Conservation (phyloP, 1,140 invertebrate genomes). For the Drosophila kepulauana region DNA sequence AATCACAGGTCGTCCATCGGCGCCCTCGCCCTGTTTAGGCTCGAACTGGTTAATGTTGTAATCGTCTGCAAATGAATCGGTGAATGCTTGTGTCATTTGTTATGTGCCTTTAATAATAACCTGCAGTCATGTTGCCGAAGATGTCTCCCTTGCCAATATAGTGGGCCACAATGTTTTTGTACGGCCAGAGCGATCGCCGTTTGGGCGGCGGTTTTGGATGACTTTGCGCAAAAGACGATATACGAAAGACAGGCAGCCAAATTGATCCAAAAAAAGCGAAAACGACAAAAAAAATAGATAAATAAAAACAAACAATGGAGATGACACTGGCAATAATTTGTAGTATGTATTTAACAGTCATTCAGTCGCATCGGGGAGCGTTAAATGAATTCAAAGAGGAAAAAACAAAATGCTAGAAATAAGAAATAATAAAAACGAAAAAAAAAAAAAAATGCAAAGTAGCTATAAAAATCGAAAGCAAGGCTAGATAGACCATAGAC, state of each 20-base stretch:
- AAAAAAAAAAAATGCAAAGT: constrained; percentile 63
- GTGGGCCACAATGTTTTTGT: constrained; percentile 82
- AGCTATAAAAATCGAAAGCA: constrained; percentile 60
- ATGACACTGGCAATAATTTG: constrained; percentile 70
- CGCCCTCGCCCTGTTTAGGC: constrained; percentile 91
- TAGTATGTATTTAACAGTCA: constrained; percentile 66
- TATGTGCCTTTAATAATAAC: constrained; percentile 69
- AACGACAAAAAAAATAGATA: constrained; percentile 23
- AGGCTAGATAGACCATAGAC: constrained; percentile 24
- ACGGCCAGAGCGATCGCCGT: constrained; percentile 76
- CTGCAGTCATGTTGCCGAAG: constrained; percentile 84
- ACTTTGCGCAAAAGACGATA: constrained; percentile 66
- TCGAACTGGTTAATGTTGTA: constrained; percentile 93
- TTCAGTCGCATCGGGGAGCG: constrained; percentile 50
- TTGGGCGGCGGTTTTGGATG: constrained; percentile 81
- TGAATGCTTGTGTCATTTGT: constrained; percentile 64
- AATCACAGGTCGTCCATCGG: constrained; percentile 92
- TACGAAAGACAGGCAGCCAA: constrained; percentile 27
- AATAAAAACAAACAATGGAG: constrained; percentile 50
- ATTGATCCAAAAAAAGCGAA: constrained; percentile 51
- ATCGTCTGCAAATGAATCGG: constrained; percentile 88
- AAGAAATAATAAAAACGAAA: constrained; percentile 34
- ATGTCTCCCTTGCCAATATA: constrained; percentile 84
- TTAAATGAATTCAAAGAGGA: constrained; percentile 22
- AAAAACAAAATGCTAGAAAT: constrained; percentile 57